Base-by-base conservation (phyloP, 2,888 invertebrate species). In the Drosophila bunnanda region DNA sequence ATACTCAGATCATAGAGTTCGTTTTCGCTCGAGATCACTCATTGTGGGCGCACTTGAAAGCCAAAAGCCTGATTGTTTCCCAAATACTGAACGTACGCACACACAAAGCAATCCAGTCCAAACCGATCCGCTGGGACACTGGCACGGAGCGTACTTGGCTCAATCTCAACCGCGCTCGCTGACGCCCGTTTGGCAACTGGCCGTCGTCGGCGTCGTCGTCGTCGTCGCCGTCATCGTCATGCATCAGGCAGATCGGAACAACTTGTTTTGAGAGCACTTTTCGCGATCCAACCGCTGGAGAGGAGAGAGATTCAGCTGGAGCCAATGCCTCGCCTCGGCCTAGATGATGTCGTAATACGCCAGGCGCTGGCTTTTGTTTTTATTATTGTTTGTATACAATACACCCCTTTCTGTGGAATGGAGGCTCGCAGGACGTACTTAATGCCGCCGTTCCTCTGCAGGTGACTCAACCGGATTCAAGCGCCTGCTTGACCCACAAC, bases 101-200 rank as follows among this genome's bases (percentile, higher is more conserved):
- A 67, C 70, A 67, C 58, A 67, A 57, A 70, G 53, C 46, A 57
- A 67, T 57, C 55, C 68, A 54, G 34, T 30, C 65, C 39, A 32
- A 41, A 12, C 69, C 30, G 32, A 68, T 44, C 36, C 66, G 41
- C 39, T 39, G 36, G 56, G 36, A 46, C 22, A 46, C 58, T 64
- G 65, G 62, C 61, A 46, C 54, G 54, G 50, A 28, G 57, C 41
- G 34, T 57, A 66, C 58, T 46, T 76, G 53, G 58, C 67, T 41
- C 39, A 54, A 56, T 61, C 60, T 53, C 46, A 75, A 79, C 88
- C 79, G 69, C 75, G 71, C 84, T 64, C 89, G 73, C 73, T 79
- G 82, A 75, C 89, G 83, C 74, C 87, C 84, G 85, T 72, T 84
- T 60, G 75, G 70, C 87, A 87, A 83, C 83, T 83, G 61, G 81